phyloP scores from a whole-genome alignment of 2,797 vertebrate species.

The Sylvilagus floridanus region DNA sequence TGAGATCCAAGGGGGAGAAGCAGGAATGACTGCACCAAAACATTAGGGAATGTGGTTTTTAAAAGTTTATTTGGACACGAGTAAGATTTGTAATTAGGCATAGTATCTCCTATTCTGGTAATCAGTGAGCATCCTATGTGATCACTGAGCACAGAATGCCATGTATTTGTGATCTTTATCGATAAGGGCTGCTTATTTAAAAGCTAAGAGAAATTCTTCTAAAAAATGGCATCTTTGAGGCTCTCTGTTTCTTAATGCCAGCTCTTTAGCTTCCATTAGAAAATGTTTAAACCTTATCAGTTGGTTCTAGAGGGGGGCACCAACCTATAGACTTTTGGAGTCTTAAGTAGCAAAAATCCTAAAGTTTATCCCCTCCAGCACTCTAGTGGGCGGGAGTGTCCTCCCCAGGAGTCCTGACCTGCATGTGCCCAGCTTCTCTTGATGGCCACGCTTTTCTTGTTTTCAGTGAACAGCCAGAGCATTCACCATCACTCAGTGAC shows the following conservation, averaged over 20 bases:
- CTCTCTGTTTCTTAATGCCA: not conserved
- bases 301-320: not conserved
- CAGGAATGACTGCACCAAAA: not conserved
- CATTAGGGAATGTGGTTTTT: not conserved
- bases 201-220: not conserved
- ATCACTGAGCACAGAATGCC: slow-evolving; percentile 15
- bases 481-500: not conserved
- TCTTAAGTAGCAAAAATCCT: not conserved
- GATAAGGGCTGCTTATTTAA: not conserved
- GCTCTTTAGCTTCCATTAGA: not conserved
- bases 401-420: not conserved
- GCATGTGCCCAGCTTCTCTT: not conserved
- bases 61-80: not conserved
- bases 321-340: not conserved
- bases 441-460: not conserved
- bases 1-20: not conserved
- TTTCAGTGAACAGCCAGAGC: not conserved
- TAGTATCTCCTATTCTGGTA: not conserved
- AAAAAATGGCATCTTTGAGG: not conserved
- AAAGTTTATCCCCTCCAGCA: not conserved
- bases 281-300: not conserved
- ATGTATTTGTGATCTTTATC: not conserved
- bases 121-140: not conserved
- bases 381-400: not conserved
- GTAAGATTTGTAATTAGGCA: not conserved